Conservation (phyloP, 2,113 vertebrate species). For the Phaethornis superciliosus region DNA sequence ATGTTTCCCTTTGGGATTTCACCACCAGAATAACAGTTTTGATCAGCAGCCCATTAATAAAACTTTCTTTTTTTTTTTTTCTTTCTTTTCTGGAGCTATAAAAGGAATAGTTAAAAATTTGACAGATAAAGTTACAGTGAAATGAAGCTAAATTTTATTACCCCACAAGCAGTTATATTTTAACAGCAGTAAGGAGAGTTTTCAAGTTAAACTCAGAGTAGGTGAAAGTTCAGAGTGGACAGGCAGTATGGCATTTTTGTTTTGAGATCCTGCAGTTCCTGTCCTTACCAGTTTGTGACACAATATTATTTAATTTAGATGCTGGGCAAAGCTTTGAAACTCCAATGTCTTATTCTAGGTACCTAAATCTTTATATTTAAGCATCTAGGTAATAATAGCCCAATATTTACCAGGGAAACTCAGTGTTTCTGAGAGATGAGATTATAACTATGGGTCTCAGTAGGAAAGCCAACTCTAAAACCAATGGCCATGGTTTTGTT, state of each 20-base stretch:
- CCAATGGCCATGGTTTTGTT: neutral
- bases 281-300: conserved; percentile 18
- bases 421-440: neutral
- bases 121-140: conserved; percentile 30
- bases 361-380: neutral
- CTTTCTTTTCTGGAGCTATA: neutral
- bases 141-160: neutral
- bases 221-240: neutral
- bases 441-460: neutral
- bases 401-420: neutral
- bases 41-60: conserved; percentile 78
- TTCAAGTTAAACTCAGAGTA: neutral
- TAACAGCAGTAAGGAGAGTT: neutral
- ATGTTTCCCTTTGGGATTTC: conserved; percentile 78
- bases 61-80: neutral
- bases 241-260: neutral
- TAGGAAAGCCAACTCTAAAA: neutral
- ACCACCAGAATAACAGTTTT: conserved; percentile 78
- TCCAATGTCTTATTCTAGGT: neutral
- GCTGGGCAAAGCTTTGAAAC: neutral
- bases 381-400: neutral
- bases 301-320: neutral
- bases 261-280: neutral
- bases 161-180: neutral
- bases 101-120: conserved; percentile 50